Evolutionary conservation across 2,113 vertebrate genomes (phyloP).

Genomic region (Alectura lathami): DNA sequence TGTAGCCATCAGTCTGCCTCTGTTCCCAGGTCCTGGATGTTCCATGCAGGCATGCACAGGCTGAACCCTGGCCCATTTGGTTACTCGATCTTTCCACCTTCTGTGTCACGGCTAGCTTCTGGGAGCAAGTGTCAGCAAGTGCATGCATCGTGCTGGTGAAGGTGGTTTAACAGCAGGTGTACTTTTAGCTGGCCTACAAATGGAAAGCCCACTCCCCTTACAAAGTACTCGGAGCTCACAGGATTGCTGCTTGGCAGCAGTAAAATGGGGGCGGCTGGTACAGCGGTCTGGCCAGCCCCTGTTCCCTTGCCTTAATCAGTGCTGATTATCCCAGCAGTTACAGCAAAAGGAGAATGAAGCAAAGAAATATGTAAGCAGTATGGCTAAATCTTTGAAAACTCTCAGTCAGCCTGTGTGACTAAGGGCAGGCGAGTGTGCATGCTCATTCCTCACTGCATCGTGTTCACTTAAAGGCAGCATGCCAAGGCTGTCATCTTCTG

Average conservation of each 20-base stretch:
- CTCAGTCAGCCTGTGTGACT: not conserved
- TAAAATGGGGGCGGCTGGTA: not conserved
- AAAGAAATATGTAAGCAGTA: not conserved
- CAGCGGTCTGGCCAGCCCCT: not conserved
- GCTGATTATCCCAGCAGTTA: not conserved
- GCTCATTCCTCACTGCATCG: accelerated
- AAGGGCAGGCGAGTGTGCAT: not conserved
- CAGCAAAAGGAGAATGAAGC: not conserved
- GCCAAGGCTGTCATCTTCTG: not conserved
- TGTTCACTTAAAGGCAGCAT: not conserved
- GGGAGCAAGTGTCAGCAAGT: not conserved
- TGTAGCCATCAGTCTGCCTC: not conserved
- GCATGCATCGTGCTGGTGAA: not conserved
- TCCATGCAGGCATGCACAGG: not conserved
- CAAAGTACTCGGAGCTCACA: not conserved
- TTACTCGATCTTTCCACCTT: not conserved
- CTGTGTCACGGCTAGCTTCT: not conserved
- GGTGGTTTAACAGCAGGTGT: not conserved
- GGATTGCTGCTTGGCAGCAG: not conserved
- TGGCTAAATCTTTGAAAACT: not conserved
- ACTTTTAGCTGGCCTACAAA: not conserved
- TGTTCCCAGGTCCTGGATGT: not conserved
- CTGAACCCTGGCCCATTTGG: not conserved
- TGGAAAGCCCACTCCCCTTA: not conserved
- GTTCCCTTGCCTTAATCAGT: not conserved